These are phyloP conservation scores for Ephialtes manifestator DNA, from an alignment of 2,888 invertebrate genomes.

Conservation along the genomic window DNA sequence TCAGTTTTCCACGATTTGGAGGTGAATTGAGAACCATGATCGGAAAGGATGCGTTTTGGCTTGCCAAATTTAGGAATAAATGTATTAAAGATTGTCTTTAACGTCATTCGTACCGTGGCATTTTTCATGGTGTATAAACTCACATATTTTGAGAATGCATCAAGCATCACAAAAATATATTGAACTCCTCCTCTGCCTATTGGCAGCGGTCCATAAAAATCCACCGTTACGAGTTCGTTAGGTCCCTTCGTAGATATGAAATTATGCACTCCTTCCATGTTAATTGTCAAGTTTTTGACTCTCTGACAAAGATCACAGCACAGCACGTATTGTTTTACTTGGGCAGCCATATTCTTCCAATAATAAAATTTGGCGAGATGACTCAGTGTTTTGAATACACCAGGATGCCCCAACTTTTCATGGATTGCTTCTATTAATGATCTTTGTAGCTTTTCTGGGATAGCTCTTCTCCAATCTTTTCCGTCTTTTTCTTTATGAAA, in stretches of 20 bases:
- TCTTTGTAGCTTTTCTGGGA: constrained; percentile 4
- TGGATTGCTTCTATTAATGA: constrained; percentile 21
- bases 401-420: constrained; percentile 16
- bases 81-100: constrained; percentile 35
- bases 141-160: constrained; percentile 74
- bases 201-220: constrained; percentile 33
- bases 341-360: constrained; percentile 36
- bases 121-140: constrained; percentile 71
- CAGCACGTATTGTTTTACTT: constrained; percentile 42
- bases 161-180: constrained; percentile 73
- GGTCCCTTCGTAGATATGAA: not conserved
- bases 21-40: constrained; percentile 70
- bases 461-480: constrained; percentile 26
- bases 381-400: constrained; percentile 20
- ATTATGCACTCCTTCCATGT: constrained; percentile 56
- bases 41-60: constrained; percentile 60
- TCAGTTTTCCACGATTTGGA: not conserved
- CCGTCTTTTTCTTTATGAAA: constrained; percentile 7
- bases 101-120: constrained; percentile 61
- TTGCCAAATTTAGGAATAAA: constrained; percentile 49
- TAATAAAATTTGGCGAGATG: constrained; percentile 43
- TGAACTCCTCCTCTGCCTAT: constrained; percentile 47
- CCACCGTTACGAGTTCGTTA: constrained; percentile 17
- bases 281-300: constrained; percentile 31
- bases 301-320: constrained; percentile 55